Conservation (phyloP, 2,113 vertebrate species). For the Sylvilagus bachmani region DNA sequence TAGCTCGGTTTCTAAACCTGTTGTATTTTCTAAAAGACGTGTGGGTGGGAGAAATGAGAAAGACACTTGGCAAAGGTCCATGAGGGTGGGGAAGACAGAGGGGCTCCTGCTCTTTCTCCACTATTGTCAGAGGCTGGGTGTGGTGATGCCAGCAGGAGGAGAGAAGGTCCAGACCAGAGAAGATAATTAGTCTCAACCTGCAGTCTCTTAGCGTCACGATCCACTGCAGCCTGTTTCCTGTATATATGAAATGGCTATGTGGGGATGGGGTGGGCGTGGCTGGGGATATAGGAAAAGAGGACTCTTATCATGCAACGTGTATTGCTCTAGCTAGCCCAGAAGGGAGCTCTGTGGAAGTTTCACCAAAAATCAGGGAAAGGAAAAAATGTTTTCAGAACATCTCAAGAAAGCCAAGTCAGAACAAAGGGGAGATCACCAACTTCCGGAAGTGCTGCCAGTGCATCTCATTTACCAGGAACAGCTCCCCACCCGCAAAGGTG, state of each 20-base stretch:
- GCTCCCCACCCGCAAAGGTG: neutral
- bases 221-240: neutral
- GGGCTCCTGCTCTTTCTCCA: neutral
- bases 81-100: too few relatives aligned
- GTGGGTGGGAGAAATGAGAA: conserved; percentile 12
- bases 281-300: neutral
- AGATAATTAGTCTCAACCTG: conserved; percentile 56
- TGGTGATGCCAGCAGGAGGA: neutral
- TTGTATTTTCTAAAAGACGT: conserved; percentile 46
- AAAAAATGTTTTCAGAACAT: conserved; percentile 49
- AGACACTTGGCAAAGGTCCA: conserved; percentile 1
- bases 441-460: conserved; percentile 4
- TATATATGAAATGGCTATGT: neutral
- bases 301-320: neutral
- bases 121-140: neutral
- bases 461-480: conserved; percentile 17
- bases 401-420: conserved; percentile 44
- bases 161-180: neutral
- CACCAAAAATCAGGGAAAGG: conserved; percentile 19
- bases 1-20: neutral
- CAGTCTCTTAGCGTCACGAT: neutral
- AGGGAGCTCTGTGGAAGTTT: conserved; percentile 43
- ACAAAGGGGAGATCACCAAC: conserved; percentile 34
- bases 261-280: neutral
- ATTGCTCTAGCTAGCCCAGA: conserved; percentile 8